These are phyloP conservation scores for Cosmia trapezina DNA, from an alignment of 2,888 invertebrate species.

Conservation along the genomic window DNA sequence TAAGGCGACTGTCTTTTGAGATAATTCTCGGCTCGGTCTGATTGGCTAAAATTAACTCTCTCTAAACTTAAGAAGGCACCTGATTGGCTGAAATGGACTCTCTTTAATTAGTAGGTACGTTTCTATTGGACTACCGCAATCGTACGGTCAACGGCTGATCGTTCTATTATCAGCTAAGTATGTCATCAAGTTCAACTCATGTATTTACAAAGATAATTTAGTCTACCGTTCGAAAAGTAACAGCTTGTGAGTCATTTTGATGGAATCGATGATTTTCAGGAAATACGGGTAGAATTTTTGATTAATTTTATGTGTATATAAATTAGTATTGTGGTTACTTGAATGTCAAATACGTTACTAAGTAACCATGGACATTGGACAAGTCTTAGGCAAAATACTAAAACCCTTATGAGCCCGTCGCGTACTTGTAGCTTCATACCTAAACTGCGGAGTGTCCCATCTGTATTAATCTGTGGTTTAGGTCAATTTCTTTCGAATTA, in stretches of 20 bases:
- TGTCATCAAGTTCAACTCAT: constrained; percentile 23
- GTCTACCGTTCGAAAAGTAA: constrained; percentile 16
- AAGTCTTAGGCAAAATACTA: not conserved
- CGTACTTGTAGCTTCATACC: too few species aligned
- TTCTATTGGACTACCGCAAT: constrained; percentile 5
- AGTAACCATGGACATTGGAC: too few species aligned
- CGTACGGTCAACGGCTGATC: constrained; percentile 10
- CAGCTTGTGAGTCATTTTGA: constrained; percentile 26
- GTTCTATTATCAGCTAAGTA: constrained; percentile 30
- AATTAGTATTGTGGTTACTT: constrained; percentile 9
- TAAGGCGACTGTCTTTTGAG: not conserved
- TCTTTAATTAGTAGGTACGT: not conserved
- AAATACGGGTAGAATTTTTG: not conserved
- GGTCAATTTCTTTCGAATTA: too few species aligned
- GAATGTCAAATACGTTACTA: constrained; percentile 5
- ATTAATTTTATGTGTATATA: constrained; percentile 14
- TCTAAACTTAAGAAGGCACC: not conserved
- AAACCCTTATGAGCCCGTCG: too few species aligned
- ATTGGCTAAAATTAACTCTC: not conserved
- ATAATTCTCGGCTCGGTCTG: not conserved
- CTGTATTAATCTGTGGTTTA: too few species aligned
- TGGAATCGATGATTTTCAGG: not conserved
- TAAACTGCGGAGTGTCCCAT: too few species aligned
- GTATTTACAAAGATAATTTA: constrained; percentile 21
- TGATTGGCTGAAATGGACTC: constrained; percentile 7